Evolutionary conservation across 2,888 invertebrate genomes (phyloP), one percentile per base, ranked within the genome.

Genomic region (Willowsia nigromaculata): DNA sequence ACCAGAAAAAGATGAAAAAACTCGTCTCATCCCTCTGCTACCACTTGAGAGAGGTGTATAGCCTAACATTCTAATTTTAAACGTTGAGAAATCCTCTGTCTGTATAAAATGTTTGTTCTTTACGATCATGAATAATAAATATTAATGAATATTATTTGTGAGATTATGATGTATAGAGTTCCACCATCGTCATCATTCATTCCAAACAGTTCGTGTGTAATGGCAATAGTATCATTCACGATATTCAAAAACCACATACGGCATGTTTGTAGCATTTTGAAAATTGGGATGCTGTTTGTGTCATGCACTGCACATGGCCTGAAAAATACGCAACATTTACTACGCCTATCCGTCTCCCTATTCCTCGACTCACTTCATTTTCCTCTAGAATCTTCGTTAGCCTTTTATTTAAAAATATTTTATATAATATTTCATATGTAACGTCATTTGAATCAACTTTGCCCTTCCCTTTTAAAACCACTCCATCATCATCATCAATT

Each of bases 301-400:
- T 53, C 37, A 22, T 78, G 53, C 33, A 33, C 37, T 65, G 43
- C 88, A 88, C 82, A 88, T 88, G 88, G 88, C 88, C 88, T 43
- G 74, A 88, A 87, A 88, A 82, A 37, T 25, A 88, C 62, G 88
- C 71, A 30, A 82, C 88, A 88, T 88, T 88, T 81, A 71, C 47
- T 18, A 50, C 59, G 30, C 27, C 78, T 78, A 25, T 43, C 18
- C 71, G n/a, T n/a, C n/a, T n/a, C n/a, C n/a, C n/a, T n/a, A n/a
- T 68, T 83, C 71, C 33, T 15, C 68, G 68, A 83, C 76, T 76
- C 9, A 76, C 43, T 76, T 76, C n/a, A 27, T 3, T 25, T 76
- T 76, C 76, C 76, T 47, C 33, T 50, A 25, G 15, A 43, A 18
- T 50, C 22, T 30, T 74, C 37, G 9, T 65, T 33, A 37, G 27